Percentiles rank a stretch among this genome's conserved stretches.
These are phyloP conservation scores for Arizona elegans DNA, from an alignment of 2,113 vertebrate genomes.

Conservation along the genomic window DNA sequence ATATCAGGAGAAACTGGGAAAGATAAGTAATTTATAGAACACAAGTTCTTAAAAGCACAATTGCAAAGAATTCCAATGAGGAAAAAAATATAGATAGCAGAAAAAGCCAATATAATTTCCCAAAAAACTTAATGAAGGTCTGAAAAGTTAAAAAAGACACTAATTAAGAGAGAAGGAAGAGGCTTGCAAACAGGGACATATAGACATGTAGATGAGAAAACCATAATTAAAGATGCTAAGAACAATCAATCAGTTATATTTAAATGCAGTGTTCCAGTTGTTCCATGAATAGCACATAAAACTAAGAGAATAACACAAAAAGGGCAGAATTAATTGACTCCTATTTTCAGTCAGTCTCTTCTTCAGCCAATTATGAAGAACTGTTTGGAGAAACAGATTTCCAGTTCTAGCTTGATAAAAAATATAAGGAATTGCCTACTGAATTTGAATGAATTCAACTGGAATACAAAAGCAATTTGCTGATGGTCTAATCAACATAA, in stretches of 20 bases:
- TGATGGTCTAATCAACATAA: background rate
- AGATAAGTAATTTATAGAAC: background rate
- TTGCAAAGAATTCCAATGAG: background rate
- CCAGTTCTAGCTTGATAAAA: background rate
- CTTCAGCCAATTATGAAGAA: background rate
- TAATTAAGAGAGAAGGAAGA: background rate
- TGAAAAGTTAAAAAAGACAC: background rate
- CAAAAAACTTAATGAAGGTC: background rate
- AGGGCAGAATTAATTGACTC: background rate
- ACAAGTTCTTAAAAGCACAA: background rate
- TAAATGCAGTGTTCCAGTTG: background rate
- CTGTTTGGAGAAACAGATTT: background rate
- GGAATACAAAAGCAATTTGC: background rate
- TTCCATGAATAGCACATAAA: background rate
- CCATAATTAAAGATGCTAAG: background rate
- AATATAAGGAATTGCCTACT: background rate
- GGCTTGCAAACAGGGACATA: background rate
- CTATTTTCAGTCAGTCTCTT: background rate
- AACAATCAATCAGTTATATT: background rate
- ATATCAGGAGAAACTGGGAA: background rate
- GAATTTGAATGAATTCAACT: background rate
- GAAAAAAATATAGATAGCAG: background rate
- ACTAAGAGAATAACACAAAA: background rate
- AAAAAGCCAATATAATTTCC: background rate
- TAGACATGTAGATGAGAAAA: background rate